These are phyloP conservation scores for Scatophagus argus DNA, from an alignment of 2,113 vertebrate genomes.

Conservation along the genomic window DNA sequence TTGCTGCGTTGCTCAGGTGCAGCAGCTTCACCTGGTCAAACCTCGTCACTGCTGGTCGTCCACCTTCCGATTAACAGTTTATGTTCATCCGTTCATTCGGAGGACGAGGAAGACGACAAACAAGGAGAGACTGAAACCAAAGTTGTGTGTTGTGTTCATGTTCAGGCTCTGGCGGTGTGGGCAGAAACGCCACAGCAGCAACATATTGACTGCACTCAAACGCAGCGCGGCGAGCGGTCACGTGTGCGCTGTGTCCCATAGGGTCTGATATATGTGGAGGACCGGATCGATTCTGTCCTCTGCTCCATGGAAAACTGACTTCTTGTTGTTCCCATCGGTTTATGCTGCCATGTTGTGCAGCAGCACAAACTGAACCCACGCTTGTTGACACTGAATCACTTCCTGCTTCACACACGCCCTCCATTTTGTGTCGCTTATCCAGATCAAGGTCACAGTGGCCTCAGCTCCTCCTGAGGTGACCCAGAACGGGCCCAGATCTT, in stretches of 20 bases:
- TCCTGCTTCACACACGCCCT: neutral
- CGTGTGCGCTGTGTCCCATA: neutral
- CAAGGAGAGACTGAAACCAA: no score
- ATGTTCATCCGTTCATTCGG: no score
- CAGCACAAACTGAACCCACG: neutral
- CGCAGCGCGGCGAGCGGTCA: neutral
- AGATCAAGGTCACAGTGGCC: neutral
- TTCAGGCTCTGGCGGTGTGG: neutral
- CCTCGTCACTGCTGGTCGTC: no score
- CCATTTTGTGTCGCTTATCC: neutral
- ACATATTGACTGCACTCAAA: constrained; percentile 27
- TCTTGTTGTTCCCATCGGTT: neutral
- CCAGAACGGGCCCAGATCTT: neutral
- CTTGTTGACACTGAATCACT: neutral
- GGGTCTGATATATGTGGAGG: neutral
- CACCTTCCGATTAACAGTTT: no score
- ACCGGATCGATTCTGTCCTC: neutral
- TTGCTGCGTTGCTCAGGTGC: no score
- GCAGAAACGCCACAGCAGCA: constrained; percentile 1
- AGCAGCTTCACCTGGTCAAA: no score
- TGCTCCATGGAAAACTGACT: neutral
- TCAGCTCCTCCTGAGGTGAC: neutral
- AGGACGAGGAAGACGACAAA: no score
- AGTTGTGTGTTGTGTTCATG: no score
- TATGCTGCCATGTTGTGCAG: neutral